Base-by-base conservation (phyloP, 2,888 invertebrate genomes). In the Lithophane ornitopus region DNA sequence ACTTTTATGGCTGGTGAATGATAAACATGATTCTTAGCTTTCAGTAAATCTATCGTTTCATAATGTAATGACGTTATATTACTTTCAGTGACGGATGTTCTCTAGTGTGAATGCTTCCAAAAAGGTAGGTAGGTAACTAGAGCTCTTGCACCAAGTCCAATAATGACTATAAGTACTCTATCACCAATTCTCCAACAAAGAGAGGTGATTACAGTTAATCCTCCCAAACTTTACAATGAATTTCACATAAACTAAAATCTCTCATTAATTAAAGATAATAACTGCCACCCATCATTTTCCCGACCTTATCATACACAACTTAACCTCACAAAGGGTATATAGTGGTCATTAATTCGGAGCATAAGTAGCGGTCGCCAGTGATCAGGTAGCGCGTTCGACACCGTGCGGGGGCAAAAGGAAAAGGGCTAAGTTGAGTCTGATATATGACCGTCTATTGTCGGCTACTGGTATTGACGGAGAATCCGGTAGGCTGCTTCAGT, bases 391-490 rank as follows among this genome's bases (percentile, higher is more conserved):
- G 76, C 79, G 86, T 89, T 90, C 87, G 86, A 86, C 78, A 80
- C 85, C 82, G 84, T 82, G 70, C 84, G 54, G 73, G 67, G 76
- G 63, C 84, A 85, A 85, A 89, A 85, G 74, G 87, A 88, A 89
- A 87, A 87, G 78, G 73, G 74, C 73, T 88, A 86, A 87, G 86
- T 84, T 82, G 85, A 90, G 87, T 81, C 91, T 91, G 91, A 91
- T 91, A 90, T 90, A 91, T 91, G 91, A 87, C 75, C 76, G 69
- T 80, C 88, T 82, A 89, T 85, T 89, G 88, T 86, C 88, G 82
- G 91, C 91, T 91, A 91, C 91, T 85, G 91, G 91, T 90, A 86
- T 91, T 91, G 89, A 85, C 76, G 80, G 84, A 44, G 65, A 78
- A 39, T 59, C 63, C 84, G 75, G 70, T 76, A 79, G 61, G 61